Conservation (phyloP, 2,797 vertebrate species). For the Brotula barbata region DNA sequence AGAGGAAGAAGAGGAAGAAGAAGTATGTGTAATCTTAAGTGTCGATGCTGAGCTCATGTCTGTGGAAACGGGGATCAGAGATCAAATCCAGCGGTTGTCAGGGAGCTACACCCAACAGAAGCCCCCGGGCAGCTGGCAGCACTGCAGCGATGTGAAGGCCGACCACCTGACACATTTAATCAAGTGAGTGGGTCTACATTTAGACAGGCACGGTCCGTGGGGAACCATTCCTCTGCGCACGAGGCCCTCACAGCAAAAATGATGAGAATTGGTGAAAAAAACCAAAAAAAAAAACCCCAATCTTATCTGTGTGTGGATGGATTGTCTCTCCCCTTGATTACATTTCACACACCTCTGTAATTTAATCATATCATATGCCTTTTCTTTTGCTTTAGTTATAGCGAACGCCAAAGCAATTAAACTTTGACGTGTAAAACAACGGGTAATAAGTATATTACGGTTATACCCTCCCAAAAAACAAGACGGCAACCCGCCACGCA, state of each 20-base stretch:
- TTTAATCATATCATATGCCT: conserved; percentile 41
- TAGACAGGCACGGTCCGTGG: conserved; percentile 65
- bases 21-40: conserved; percentile 28
- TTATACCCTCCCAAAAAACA: not conserved
- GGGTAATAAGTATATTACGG: too few relatives aligned
- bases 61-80: conserved; percentile 62
- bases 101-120: conserved; percentile 61
- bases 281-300: conserved; percentile 46
- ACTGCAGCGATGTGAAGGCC: conserved; percentile 60
- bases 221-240: conserved; percentile 38
- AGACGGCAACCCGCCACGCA: too few relatives aligned
- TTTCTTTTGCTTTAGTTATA: conserved; percentile 12
- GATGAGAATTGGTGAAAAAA: conserved; percentile 53
- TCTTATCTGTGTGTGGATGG: conserved; percentile 34
- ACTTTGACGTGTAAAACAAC: not conserved
- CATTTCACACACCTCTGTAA: conserved; percentile 29
- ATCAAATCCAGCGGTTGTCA: conserved; percentile 68
- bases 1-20: not conserved
- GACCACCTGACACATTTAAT: conserved; percentile 77
- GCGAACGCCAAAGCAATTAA: conserved; percentile 34
- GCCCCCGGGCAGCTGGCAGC: conserved; percentile 64
- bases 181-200: conserved; percentile 70
- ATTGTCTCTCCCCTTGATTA: conserved; percentile 53
- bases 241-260: conserved; percentile 60
- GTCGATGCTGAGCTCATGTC: conserved; percentile 62